A percentile compares a stretch with the other conserved stretches of the same genome.
Evolutionary conservation across 1,140 invertebrate genomes (phyloP).

Genomic region (Drosophila lacteicornis): DNA sequence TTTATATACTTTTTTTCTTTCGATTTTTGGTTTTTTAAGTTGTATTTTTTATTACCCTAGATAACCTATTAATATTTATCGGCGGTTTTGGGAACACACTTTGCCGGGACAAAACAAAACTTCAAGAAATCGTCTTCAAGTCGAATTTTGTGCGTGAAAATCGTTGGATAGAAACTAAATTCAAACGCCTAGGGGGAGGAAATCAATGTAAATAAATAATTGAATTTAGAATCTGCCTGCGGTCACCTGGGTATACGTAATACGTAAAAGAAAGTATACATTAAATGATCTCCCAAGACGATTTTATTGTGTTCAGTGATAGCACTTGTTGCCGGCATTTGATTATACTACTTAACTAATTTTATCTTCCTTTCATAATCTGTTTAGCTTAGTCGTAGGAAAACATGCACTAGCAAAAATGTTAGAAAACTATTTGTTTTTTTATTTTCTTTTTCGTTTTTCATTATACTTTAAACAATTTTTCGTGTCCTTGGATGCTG

Average conservation of each 20-base stretch:
- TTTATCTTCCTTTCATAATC: constrained; percentile 30
- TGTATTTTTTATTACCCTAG: constrained; percentile 66
- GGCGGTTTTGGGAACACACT: constrained; percentile 80
- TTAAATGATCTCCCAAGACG: constrained; percentile 43
- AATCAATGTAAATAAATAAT: not conserved
- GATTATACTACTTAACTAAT: constrained; percentile 73
- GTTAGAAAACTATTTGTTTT: constrained; percentile 55
- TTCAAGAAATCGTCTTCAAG: constrained; percentile 4
- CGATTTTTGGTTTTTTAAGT: constrained; percentile 30
- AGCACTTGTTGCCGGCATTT: constrained; percentile 45
- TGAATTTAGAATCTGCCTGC: constrained; percentile 18
- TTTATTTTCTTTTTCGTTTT: constrained; percentile 1
- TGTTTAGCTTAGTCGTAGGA: constrained; percentile 61
- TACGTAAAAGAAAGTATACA: constrained; percentile 1
- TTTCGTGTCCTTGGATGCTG: constrained; percentile 31
- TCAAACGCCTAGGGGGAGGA: constrained; percentile 11
- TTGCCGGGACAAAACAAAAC: constrained; percentile 60
- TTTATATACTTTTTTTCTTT: constrained; percentile 38
- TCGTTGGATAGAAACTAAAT: constrained; percentile 16
- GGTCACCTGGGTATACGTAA: constrained; percentile 16
- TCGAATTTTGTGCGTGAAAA: constrained; percentile 67
- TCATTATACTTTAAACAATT: constrained; percentile 43
- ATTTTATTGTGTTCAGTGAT: constrained; percentile 24
- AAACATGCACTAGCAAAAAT: constrained; percentile 72
- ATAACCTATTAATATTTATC: constrained; percentile 81